Evolutionary conservation across 2,797 vertebrate species (phyloP), one percentile per base, ranked within the genome.

Genomic region (Sebastes flavidus): DNA sequence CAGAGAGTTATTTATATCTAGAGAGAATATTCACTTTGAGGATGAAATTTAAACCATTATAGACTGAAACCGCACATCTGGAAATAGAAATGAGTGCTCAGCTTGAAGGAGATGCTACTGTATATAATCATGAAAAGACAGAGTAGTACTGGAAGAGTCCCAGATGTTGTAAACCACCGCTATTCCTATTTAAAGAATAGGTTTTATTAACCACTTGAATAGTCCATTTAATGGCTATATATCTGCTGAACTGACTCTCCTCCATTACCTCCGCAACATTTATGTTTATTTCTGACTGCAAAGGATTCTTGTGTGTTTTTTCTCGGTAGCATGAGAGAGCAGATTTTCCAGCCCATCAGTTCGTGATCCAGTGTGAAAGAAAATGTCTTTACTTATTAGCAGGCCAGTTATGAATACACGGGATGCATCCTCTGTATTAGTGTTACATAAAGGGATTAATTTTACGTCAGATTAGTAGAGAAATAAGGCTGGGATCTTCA

Each of bases 181-280:
- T 69, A 20, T 34, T 58, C 49, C 65, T 72, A 77, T 67, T 82
- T 66, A 85, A 69, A 36, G 46, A n/a, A 32, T 38, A 74, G 70
- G 59, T 68, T 80, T 80, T 71, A 87, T 83, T 63, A 71, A 27
- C 34, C 60, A 82, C 34, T 72, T 78, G 18, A 70, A 71, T 14
- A 4, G 25, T 71, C 49, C n/a, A 18, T 83, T 83, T 77, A 82
- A 72, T 78, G 69, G 59, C 70, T 24, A 78, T 61, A 66, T 75
- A 66, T 75, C 55, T 73, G 69, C 72, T 65, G 14, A 75, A 77
- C 63, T 29, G 25, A 60, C 42, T 60, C 61, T 46, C 22, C 66
- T 77, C 32, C 29, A 62, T 74, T 76, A 74, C 65, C 60, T n/a
- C 30, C 13, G 7, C 30, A 59, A 56, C 61, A 58, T 68, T 68